Evolutionary conservation across 1,140 invertebrate species (phyloP), one percentile per base, ranked within the genome.

Genomic region (Triops longicaudatus): DNA sequence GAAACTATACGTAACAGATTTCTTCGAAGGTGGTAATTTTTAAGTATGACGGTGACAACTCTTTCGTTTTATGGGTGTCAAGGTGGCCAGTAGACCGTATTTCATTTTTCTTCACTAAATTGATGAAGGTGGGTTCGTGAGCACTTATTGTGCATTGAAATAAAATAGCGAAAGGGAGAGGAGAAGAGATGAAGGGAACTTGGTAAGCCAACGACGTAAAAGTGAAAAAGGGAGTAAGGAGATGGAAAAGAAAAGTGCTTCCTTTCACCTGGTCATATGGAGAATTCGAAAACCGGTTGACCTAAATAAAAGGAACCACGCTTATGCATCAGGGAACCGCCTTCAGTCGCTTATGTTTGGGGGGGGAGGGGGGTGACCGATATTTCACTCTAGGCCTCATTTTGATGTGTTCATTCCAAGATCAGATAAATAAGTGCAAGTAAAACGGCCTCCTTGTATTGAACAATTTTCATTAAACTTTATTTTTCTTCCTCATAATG

Each of bases 101-200:
- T 63, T 63, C 50, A 6, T 63, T 63, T 63, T 63, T 63, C 22
- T 63, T 1, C 50, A 63, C 6, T 63, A 63, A 63, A 22, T n/a
- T 63, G 50, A 14, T 63, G 50, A 63, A 63, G 50, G 50, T 17
- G 50, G 22, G 50, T 63, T 63, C 50, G 50, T 63, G 50, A 63
- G 10, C 50, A 63, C 50, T 63, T 14, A 76, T 22, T 75, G 31
- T 75, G 26, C 63, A 76, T 43, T 74, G 17, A 74, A 26, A 42
- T 26, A 78, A 72, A 43, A 75, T 7, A 43, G 37, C 7, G 27
- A 26, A n/a, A 63, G 75, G 73, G 76, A 37, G 26, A 43, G 75
- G 26, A 42, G 31, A 37, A 63, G 37, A 76, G 27, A 63, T n/a
- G 9, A 43, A 63, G 10, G 73, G 50, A 75, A 78, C 50, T 63